Base-by-base conservation (phyloP, 1,140 invertebrate genomes). In the Colletes gigas region DNA sequence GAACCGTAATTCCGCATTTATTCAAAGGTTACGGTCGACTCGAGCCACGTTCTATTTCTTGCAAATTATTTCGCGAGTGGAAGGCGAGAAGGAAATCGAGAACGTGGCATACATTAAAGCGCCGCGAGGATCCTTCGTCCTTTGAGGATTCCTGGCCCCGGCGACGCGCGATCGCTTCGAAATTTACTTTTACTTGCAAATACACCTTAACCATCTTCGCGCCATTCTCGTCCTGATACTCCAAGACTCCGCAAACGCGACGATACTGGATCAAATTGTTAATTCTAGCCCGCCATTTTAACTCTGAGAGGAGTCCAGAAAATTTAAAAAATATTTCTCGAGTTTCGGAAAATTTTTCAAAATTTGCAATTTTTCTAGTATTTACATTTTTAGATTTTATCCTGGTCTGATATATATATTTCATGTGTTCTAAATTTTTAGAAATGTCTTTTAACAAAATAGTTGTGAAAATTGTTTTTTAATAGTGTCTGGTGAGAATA, bases 41-140 rank as follows among this genome's bases (percentile, higher is more conserved):
- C 62, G 4, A 44, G 21, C 3, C 21, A 15, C 30, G 41, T 19
- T 65, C 69, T 39, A 41, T 8, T n/a, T 57, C 19, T 21, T 9
- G 44, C 63, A 65, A 65, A 39, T 54, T 30, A 47, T 21, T 54
- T 17, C 60, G 76, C 19, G 44, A 50, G 50, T 21, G 59, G 10
- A 21, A 41, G 44, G 8, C 50, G 39, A 41, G n/a, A 57, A 50
- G 55, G 14, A 44, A 68, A 21, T 54, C 21, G 47, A 17, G 19
- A 66, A 62, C 62, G 69, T 67, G 54, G 69, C 72, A 79, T 83
- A 79, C 72, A 66, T 83, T 76, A 76, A 30, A 74, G 65, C 70
- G 60, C 72, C 60, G 62, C 10, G 41, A 17, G 62, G n/a, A 47
- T 52, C 39, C 55, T 12, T 7, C 54, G n/a, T 67, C 54, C 67